Base-by-base conservation (phyloP, 2,113 vertebrate species). In the Platysteira castanea region DNA sequence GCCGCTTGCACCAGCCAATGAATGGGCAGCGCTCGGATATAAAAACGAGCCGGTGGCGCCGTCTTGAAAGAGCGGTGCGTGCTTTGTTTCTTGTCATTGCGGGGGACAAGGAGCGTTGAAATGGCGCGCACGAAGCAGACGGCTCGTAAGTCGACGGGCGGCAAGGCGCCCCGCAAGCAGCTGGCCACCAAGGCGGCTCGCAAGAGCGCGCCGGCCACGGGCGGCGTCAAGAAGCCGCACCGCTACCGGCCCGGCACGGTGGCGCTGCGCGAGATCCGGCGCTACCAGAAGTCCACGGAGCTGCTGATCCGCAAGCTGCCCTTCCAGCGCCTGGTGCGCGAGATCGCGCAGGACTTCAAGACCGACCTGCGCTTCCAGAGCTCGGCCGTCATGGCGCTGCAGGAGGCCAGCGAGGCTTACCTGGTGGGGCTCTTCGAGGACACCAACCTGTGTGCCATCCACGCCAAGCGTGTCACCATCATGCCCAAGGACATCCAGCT, bases 381-480 rank as follows among this genome's bases (percentile, higher is more conserved):
- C 69, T 74, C 82, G 69, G 82, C 97, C 9, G 97, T 98, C 7
- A 98, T 98, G 97, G 97, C 97, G 15, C 92, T 98, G 93, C 97
- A 97, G 93, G 97, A 98, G 95, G 97, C 97, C 12, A 97, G 96
- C 68, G 97, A 98, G 92, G 97, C 97, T 0, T 98, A 98, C 84
- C 84, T 97, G 78, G 97, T 97, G 81, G 98, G 97, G 23, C 97
- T 98, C 1, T 98, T 54, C 98, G 99, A 39, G 99, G 99, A 23
- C 98, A 99, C 86, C 98, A 99, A 47, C 97, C 98, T 24, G 96
- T 99, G 82, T 65, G 99, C 41, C 20, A 99, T 99, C 93, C 98
- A 98, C 90, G 97, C 98, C 80, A 98, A 98, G 95, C 93, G 98
- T 69, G 98, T 98, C 87, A 98, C 97, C 96, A 98, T 98, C 95